Evolutionary conservation across 2,113 vertebrate species (phyloP), one percentile per base, ranked within the genome.

Genomic region (Varanus komodoensis): DNA sequence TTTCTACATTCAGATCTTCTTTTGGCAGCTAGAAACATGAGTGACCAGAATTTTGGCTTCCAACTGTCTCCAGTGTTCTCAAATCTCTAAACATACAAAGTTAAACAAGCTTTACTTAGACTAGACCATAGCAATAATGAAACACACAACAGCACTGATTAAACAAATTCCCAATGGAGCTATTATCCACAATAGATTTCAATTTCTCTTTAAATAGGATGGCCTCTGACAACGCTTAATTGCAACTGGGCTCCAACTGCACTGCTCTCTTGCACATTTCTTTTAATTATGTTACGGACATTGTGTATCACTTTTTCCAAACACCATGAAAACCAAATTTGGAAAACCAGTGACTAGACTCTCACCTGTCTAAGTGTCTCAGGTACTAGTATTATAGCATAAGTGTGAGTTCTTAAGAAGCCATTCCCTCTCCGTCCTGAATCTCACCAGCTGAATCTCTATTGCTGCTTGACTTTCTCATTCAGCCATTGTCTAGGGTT

Each of bases 121-220:
- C 32, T 8, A 82, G 0, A 83, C 3, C 25, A 71, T 11, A 73
- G 2, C 8, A 89, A 61, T 90, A 27, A 8, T 81, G n/a, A 82
- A 77, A 91, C 64, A 9, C 52, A 86, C 50, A 50, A 89, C 34
- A 78, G 8, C 3, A 0, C 3, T 84, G 8, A 84, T 87, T 86
- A 88, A 93, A 89, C 57, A 61, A 5, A 64, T 82, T 85, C 61
- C 81, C 32, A 75, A 81, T 11, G 7, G 88, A 93, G n/a, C 2
- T 38, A 4, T 84, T 89, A 71, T 48, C 84, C 64, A 78, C 8
- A 86, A 38, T 91, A 64, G n/a, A 71, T 73, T 86, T 85, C 67
- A 50, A 52, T 91, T 89, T 83, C 32, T 23, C 92, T 94, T 90
- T 77, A 84, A 91, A 7, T 2, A 74, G 8, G 67, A 50, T 79